These are phyloP conservation scores for Myripristis murdjan DNA, from an alignment of 2,797 vertebrate genomes.

Conservation along the genomic window DNA sequence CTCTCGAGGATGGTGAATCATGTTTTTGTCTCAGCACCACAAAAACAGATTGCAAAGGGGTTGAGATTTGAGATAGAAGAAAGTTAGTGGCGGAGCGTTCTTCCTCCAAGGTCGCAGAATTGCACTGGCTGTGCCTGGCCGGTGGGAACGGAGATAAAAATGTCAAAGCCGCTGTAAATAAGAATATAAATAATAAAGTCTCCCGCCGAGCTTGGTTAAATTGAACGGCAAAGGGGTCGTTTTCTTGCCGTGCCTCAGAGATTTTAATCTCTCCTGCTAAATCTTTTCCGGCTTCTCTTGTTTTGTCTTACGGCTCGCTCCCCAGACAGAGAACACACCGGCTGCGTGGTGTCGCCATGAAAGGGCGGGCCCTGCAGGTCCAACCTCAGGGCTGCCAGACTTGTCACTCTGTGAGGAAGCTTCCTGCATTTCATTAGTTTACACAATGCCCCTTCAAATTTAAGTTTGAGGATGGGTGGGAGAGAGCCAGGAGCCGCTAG, in stretches of 20 bases:
- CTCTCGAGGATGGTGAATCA: background rate
- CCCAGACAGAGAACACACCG: conserved; percentile 23
- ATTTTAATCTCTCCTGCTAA: conserved; percentile 78
- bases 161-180: conserved; percentile 71
- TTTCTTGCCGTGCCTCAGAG: conserved; percentile 61
- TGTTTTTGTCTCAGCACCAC: conserved; percentile 1
- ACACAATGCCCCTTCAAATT: conserved; percentile 29
- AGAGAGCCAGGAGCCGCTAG: conserved; percentile 14
- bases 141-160: conserved; percentile 74
- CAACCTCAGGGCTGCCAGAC: conserved; percentile 29
- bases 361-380: conserved; percentile 33
- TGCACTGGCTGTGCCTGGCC: conserved; percentile 54
- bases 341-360: conserved; percentile 47
- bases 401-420: conserved; percentile 36
- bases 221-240: conserved; percentile 64
- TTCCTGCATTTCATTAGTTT: conserved; percentile 50
- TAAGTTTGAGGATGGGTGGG: too few relatives aligned
- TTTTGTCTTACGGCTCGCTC: conserved; percentile 53
- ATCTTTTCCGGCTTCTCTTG: conserved; percentile 59
- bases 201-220: conserved; percentile 53
- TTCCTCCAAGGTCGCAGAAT: conserved; percentile 65
- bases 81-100: conserved; percentile 23
- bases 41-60: conserved; percentile 23
- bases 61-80: conserved; percentile 31
- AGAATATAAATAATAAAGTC: conserved; percentile 78